A percentile compares a stretch with the other conserved stretches of the same genome.
phyloP scores from a whole-genome alignment of 2,113 vertebrate species.

The Gavialis gangeticus region DNA sequence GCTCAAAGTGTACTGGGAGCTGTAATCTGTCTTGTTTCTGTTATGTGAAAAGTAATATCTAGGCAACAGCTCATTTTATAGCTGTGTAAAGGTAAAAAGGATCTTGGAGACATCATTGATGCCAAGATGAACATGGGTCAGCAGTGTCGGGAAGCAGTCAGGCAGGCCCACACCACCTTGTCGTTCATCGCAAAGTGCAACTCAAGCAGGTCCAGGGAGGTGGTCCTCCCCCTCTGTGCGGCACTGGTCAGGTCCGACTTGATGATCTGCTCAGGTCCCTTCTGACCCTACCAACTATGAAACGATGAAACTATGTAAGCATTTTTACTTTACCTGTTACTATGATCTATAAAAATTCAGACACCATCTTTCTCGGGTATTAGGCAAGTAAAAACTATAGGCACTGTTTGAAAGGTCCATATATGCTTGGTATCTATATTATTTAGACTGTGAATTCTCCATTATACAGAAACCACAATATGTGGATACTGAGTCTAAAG shows the following conservation, averaged over 20 bases:
- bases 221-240: no score
- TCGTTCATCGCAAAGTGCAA: no score
- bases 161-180: no score
- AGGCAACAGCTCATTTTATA: rapidly evolving
- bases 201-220: no score
- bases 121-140: no score
- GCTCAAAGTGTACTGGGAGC: neutral
- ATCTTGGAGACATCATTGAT: no score
- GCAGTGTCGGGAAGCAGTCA: no score
- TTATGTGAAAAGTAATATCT: neutral
- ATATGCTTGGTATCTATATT: neutral
- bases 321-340: neutral
- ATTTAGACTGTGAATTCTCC: neutral
- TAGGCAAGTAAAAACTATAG: neutral
- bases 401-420: neutral
- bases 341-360: neutral
- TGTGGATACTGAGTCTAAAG: neutral
- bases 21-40: neutral
- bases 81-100: neutral
- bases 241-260: no score
- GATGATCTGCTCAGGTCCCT: no score
- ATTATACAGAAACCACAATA: neutral
- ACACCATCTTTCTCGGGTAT: neutral
- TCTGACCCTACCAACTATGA: no score
- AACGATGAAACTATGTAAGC: neutral